Percentiles rank a stretch among this genome's conserved stretches.
phyloP scores from a whole-genome alignment of 2,113 vertebrate genomes.

The Mormoops blainvillei region DNA sequence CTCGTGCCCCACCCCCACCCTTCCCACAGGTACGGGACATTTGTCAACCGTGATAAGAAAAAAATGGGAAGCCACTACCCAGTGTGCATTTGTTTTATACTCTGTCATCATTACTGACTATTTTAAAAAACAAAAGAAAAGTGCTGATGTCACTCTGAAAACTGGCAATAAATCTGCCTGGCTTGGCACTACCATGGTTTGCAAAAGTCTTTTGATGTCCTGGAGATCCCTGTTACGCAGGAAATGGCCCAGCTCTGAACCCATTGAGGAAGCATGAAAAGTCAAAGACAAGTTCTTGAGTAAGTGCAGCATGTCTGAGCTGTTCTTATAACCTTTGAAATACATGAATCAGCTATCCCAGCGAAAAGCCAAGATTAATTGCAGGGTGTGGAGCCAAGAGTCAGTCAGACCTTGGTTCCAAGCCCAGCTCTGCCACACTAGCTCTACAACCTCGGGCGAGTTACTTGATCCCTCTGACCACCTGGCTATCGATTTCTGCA shows the following conservation, averaged over 20 bases:
- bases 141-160: background rate
- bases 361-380: slow-evolving; percentile 1
- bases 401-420: background rate
- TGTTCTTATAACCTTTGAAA: background rate
- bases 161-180: slow-evolving; percentile 36
- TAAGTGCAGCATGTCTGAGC: background rate
- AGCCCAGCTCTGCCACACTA: background rate
- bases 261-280: background rate
- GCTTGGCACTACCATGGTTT: background rate
- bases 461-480: background rate
- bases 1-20: background rate
- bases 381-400: slow-evolving; percentile 16
- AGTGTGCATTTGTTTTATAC: background rate
- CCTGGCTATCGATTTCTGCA: background rate
- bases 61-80: background rate
- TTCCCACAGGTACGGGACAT: background rate
- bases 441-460: background rate
- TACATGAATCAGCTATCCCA: background rate
- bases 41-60: background rate
- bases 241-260: slow-evolving; percentile 48
- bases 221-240: background rate
- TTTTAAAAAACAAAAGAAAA: slow-evolving; percentile 30
- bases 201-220: slow-evolving; percentile 17
- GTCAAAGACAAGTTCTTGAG: slow-evolving; percentile 14
- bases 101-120: background rate